A percentile compares a stretch with the other conserved stretches of the same genome.
Conservation (phyloP, 2,113 vertebrate species). For the Dasypus novemcinctus region DNA sequence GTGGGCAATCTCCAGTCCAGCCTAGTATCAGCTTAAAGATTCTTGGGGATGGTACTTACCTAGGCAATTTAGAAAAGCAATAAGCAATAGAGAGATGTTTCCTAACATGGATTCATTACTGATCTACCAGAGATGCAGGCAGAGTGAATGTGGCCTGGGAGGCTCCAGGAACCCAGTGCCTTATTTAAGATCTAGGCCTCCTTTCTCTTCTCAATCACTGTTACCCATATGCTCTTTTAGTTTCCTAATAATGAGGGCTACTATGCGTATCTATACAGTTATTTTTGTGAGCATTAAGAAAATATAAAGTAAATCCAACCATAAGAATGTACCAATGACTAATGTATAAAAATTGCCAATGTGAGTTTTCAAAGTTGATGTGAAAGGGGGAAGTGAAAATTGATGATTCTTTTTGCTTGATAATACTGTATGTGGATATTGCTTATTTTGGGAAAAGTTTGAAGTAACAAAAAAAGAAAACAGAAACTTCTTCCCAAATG, state of each 20-base stretch:
- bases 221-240: not conserved
- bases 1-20: accelerated
- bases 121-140: not conserved
- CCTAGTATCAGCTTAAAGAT: not conserved
- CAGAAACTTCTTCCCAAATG: not conserved
- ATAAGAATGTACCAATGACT: not conserved
- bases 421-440: not conserved
- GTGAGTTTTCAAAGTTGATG: not conserved
- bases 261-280: not conserved
- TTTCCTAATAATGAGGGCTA: not conserved
- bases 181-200: not conserved
- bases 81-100: not conserved
- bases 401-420: not conserved
- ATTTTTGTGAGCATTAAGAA: not conserved
- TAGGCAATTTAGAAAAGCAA: not conserved
- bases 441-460: not conserved
- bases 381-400: not conserved
- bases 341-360: not conserved
- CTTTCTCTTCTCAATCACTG: not conserved
- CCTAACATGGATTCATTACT: not conserved
- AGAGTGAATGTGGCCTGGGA: not conserved
- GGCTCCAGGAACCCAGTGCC: not conserved
- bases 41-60: not conserved
- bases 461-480: not conserved
- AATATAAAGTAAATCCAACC: slow-evolving; percentile 7